Base-by-base conservation (phyloP, 2,888 invertebrate species). In the Linnaemya tessellans region DNA sequence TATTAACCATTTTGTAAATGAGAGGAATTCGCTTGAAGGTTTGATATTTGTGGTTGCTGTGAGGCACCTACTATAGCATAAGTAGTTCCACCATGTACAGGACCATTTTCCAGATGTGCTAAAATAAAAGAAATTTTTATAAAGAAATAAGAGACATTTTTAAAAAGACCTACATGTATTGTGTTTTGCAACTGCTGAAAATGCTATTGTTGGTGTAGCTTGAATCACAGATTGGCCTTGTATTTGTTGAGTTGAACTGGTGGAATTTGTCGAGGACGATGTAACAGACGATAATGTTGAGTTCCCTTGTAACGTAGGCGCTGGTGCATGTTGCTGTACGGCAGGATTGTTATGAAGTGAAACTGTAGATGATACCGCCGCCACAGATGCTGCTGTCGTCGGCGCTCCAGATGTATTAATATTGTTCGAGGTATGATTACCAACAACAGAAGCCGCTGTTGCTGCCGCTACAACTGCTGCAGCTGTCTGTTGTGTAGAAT, bases 181-280 rank as follows among this genome's bases (percentile, higher is more conserved):
- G 89, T 93, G 92, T 91, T 93, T 93, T 87, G 95, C 95, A 89
- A 95, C 95, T 46, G 95, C 94, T 85, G 95, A 95, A 93, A 95
- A 95, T 91, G 93, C 93, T 90, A 92, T 92, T 89, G 92, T 91
- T 89, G 92, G 90, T 88, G 91, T 92, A 87, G 92, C 89, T 91
- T 91, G 92, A 90, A 92, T 93, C 91, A 92, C 92, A 92, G 92
- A 91, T 91, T 91, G 92, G 89, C 90, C 91, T 92, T 92, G 92
- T 91, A 91, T 90, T 90, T 89, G 77, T 81, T 82, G 90, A 77
- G 88, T 80, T 87, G 88, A 84, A 85, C 88, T 87, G 87, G 88
- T 87, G 85, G 74, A 80, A 75, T 84, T 86, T 73, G 88, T 60
- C 15, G 86, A 88, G 25, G 88, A 78, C 64, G 89, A 73, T 38